Evolutionary conservation across 1,140 invertebrate genomes (phyloP).

Genomic region (Mylabris phalerata): DNA sequence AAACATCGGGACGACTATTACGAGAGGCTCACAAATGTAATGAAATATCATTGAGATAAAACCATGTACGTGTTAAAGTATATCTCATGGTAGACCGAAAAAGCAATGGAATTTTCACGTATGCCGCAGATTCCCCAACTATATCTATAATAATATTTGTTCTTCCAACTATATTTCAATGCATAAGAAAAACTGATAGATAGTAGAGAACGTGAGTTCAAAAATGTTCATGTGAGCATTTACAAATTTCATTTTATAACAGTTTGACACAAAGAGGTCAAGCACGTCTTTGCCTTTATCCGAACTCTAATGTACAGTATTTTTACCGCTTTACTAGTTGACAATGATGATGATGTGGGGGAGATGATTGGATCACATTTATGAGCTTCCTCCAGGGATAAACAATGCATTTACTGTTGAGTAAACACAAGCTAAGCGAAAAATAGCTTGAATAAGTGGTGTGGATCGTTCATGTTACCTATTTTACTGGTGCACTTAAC

Average conservation of each 20-base stretch:
- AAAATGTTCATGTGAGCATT: slow-evolving; percentile 23
- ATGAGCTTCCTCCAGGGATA: slow-evolving; percentile 44
- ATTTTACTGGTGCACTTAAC: too few relatives aligned
- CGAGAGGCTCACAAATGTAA: neutral
- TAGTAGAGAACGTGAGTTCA: slow-evolving; percentile 17
- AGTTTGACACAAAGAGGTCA: slow-evolving; percentile 8
- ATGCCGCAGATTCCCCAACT: neutral
- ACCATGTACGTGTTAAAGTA: slow-evolving; percentile 5
- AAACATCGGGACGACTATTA: too few relatives aligned
- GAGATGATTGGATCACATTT: slow-evolving; percentile 51
- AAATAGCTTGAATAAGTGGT: slow-evolving; percentile 10
- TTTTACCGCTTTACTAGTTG: slow-evolving; percentile 2
- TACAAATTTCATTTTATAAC: slow-evolving; percentile 26
- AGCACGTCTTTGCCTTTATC: slow-evolving; percentile 19
- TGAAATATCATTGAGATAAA: slow-evolving; percentile 9
- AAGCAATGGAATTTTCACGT: slow-evolving; percentile 17
- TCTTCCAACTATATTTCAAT: slow-evolving; percentile 25
- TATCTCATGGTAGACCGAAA: neutral
- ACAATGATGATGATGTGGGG: slow-evolving; percentile 28
- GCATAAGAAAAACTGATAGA: slow-evolving; percentile 22
- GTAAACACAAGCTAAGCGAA: slow-evolving; percentile 30
- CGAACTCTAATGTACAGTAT: neutral
- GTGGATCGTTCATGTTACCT: too few relatives aligned
- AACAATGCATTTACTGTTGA: slow-evolving; percentile 37
- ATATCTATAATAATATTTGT: neutral